Evolutionary conservation across 2,888 invertebrate genomes (phyloP), one percentile per base, ranked within the genome.

Genomic region (Aphidius colemani): DNA sequence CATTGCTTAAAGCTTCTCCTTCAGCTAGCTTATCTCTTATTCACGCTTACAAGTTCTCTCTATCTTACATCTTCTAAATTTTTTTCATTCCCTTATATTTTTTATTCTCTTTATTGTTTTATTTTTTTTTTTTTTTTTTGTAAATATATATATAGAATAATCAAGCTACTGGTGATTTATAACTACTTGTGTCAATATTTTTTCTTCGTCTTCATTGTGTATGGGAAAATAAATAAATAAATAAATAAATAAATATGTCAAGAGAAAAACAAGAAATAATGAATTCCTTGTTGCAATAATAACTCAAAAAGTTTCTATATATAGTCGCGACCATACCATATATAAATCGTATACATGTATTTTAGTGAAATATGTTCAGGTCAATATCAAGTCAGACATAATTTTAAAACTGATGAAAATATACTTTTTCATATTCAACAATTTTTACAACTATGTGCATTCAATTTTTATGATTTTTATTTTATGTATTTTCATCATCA

Each of bases 41-140:
- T 66, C 70, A 69, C 69, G 70, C 68, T 67, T 70, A 69, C 9
- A n/a, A 48, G 18, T 18, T 3, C 30, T 30, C 30, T 30, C 5
- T 30, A 30, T 30, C 13, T 18, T 18, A 18, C 13, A 18, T 18
- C 30, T 57, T 57, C 44, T 13, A 13, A n/a, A 13, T 44, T 7
- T n/a, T 6, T 43, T 56, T 7, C 10, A 9, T n/a, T 44, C 11
- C n/a, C 5, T 6, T 55, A 40, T 55, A 18, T 8, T 7, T 55
- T 43, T 11, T 10, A n/a, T 13, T 18, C 13, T 55, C 2, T 30
- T 30, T 30, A 30, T 30, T 30, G 30, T 30, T 30, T 30, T 30
- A 30, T 30, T 30, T 30, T 5, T 30, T 1, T 2, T 30, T 30
- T 30, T 30, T 5, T 30, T 1, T 2, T 30, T 30, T 30, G 30